phyloP scores from a whole-genome alignment of 2,888 invertebrate genomes.

The Rhagium mordax region DNA sequence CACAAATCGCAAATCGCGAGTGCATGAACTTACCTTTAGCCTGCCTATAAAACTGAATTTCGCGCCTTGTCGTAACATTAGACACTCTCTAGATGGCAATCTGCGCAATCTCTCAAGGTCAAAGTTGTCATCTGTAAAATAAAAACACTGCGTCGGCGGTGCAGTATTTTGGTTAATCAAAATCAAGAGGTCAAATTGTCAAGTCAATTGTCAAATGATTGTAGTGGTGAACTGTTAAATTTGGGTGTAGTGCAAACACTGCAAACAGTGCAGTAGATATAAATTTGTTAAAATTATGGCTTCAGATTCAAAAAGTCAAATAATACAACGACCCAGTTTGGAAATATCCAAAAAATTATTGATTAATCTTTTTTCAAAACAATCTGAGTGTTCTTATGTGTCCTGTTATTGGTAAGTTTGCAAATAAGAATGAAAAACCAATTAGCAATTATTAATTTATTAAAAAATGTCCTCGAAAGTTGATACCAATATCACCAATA shows the following conservation, averaged over 20 bases:
- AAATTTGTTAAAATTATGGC: slow-evolving; percentile 53
- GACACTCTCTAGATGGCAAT: neutral
- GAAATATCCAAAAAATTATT: slow-evolving; percentile 61
- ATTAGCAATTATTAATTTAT: too few species aligned
- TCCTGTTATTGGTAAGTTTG: slow-evolving; percentile 87
- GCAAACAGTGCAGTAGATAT: neutral
- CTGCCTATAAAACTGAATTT: neutral
- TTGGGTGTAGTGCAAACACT: neutral
- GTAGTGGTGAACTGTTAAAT: neutral
- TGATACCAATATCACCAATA: too few species aligned
- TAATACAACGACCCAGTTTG: slow-evolving; percentile 59
- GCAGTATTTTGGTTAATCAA: slow-evolving; percentile 11
- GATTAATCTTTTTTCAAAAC: slow-evolving; percentile 78
- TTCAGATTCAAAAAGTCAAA: slow-evolving; percentile 58
- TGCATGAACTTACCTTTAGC: neutral
- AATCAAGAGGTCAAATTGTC: too few species aligned
- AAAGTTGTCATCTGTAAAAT: neutral
- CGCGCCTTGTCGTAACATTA: neutral
- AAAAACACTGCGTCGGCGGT: slow-evolving; percentile 16
- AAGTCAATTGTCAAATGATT: neutral
- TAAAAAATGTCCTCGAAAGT: too few species aligned
- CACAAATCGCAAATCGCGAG: too few species aligned
- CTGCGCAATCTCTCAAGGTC: neutral
- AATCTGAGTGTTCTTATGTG: slow-evolving; percentile 86
- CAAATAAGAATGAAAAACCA: too few species aligned